phyloP scores from a whole-genome alignment of 2,888 invertebrate species.

The Lasioglossum leucozonium region DNA sequence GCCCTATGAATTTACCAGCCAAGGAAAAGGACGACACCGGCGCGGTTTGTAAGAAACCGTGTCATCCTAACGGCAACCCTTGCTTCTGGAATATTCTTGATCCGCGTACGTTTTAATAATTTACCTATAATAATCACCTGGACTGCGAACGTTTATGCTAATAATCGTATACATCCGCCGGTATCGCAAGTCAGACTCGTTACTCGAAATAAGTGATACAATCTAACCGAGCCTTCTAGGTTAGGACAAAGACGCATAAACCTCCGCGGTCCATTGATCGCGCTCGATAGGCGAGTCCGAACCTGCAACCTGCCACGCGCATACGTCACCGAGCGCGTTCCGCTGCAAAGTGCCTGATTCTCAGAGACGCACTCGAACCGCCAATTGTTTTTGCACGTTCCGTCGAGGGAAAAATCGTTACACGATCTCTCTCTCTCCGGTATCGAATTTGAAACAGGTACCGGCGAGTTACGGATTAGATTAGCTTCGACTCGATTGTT shows the following conservation, averaged over 20 bases:
- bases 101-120: conserved; percentile 84
- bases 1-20: conserved; percentile 53
- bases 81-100: conserved; percentile 85
- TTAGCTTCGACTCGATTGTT: neutral
- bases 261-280: conserved; percentile 1
- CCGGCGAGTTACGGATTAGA: neutral
- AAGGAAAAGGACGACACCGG: conserved; percentile 63
- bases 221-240: neutral
- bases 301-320: neutral
- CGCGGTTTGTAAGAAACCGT: conserved; percentile 60
- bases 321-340: neutral
- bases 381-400: neutral
- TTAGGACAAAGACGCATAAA: neutral
- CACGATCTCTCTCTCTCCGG: neutral
- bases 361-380: neutral
- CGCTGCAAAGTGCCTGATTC: neutral
- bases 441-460: neutral
- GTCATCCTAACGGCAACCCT: conserved; percentile 78
- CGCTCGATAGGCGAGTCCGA: neutral
- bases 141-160: neutral
- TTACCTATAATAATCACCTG: conserved; percentile 9
- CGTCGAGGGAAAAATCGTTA: neutral
- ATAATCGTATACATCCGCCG: neutral
- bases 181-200: neutral
- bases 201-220: neutral